These are phyloP conservation scores for Alloscopus bannaensis DNA, from an alignment of 2,888 invertebrate genomes.

Conservation along the genomic window DNA sequence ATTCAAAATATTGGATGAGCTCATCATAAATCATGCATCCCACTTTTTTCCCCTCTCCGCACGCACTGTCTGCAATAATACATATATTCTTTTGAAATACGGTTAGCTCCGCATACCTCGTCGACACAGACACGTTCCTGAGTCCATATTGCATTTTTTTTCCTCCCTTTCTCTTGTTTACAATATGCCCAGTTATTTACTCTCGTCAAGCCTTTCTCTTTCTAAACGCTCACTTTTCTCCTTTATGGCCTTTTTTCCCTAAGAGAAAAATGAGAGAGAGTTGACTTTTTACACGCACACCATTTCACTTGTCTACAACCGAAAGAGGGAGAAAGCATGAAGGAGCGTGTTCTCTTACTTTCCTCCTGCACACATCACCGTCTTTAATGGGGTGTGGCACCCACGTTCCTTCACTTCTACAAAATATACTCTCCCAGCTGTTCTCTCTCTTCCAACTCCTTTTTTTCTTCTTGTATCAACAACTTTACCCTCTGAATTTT, in stretches of 20 bases:
- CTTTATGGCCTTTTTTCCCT: conserved; percentile 10
- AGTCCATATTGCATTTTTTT: no score
- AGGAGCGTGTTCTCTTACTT: neutral
- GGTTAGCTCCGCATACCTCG: no score
- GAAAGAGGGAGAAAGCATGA: neutral
- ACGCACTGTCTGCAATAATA: no score
- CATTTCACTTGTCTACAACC: neutral
- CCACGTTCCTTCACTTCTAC: neutral
- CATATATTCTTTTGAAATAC: no score
- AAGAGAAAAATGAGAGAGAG: conserved; percentile 3
- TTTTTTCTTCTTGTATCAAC: neutral
- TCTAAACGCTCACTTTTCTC: no score
- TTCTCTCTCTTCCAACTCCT: neutral
- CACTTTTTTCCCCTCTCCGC: no score
- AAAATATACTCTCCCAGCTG: conserved; percentile 3
- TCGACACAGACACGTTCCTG: no score
- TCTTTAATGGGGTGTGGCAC: conserved; percentile 36
- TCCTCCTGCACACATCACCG: neutral
- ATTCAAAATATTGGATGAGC: no score
- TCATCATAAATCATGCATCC: no score
- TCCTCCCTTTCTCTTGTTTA: no score
- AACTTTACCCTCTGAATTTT: neutral
- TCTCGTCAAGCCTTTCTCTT: no score
- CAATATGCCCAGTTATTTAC: no score
- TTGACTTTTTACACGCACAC: neutral